phyloP scores from a whole-genome alignment of 1,140 invertebrate species.

The Maconellicoccus hirsutus region DNA sequence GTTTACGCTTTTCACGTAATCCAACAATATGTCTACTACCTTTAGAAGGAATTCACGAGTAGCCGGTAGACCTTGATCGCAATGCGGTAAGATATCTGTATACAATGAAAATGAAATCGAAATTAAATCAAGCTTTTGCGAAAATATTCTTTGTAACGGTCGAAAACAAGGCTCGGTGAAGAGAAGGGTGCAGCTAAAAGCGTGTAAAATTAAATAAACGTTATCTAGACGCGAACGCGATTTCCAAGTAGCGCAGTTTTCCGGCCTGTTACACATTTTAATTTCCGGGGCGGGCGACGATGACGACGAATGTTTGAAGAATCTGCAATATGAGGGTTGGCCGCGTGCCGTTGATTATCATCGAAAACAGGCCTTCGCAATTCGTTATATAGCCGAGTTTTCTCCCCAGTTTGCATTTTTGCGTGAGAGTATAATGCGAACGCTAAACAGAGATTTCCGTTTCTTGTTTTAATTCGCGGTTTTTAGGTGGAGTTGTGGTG shows the following conservation, averaged over 20 bases:
- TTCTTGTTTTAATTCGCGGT: too few relatives aligned
- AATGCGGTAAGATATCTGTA: conserved; percentile 72
- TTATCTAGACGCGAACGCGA: not conserved
- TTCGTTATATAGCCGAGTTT: not conserved
- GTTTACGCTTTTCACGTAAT: conserved; percentile 77
- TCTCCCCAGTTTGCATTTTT: too few relatives aligned
- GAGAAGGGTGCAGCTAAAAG: not conserved
- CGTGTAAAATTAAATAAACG: conserved; percentile 18
- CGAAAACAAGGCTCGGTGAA: not conserved
- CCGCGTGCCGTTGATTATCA: conserved; percentile 13
- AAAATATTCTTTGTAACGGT: too few relatives aligned
- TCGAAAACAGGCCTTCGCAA: not conserved
- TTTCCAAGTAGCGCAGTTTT: conserved; percentile 6
- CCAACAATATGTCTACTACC: conserved; percentile 73
- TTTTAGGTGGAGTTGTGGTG: too few relatives aligned
- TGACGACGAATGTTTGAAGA: not conserved
- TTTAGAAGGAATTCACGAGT: conserved; percentile 73
- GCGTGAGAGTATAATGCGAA: too few relatives aligned
- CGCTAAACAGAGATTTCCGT: too few relatives aligned
- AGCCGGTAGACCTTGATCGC: conserved; percentile 51
- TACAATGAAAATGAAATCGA: conserved; percentile 32
- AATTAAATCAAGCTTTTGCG: not conserved
- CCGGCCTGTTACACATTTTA: conserved; percentile 21
- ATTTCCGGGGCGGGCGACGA: conserved; percentile 18
- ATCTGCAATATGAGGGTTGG: not conserved